Conservation (phyloP, 1,140 invertebrate genomes). For the Parasteatoda tepidariorum region DNA sequence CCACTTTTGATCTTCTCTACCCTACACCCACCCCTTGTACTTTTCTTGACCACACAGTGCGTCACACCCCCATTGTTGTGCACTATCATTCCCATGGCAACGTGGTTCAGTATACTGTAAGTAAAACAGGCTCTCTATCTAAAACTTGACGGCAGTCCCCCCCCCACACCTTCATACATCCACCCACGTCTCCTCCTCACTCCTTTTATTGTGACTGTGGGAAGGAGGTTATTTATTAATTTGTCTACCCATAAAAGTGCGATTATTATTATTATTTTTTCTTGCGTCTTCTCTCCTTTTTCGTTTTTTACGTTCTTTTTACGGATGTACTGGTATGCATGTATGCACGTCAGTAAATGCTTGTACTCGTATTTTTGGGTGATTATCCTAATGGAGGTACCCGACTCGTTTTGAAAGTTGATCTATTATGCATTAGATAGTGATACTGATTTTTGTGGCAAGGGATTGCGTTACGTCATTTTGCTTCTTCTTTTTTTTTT, state of each 20-base stretch:
- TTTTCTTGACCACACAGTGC: slow-evolving; percentile 26
- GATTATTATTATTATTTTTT: background rate
- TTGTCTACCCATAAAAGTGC: slow-evolving; percentile 37
- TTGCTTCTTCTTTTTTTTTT: background rate
- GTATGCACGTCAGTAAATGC: slow-evolving; percentile 1
- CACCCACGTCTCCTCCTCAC: background rate
- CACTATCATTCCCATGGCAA: slow-evolving; percentile 17
- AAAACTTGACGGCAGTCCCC: slow-evolving; percentile 8
- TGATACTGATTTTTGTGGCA: background rate
- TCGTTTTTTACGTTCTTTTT: background rate
- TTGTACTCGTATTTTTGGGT: background rate
- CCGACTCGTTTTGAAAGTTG: background rate
- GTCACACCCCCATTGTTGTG: slow-evolving; percentile 48
- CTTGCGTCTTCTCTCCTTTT: background rate
- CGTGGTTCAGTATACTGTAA: slow-evolving; percentile 53
- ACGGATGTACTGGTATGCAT: slow-evolving; percentile 31
- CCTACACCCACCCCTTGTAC: background rate
- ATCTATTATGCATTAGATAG: slow-evolving; percentile 4
- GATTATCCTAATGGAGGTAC: slow-evolving; percentile 41
- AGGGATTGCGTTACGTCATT: background rate
- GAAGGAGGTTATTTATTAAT: slow-evolving; percentile 55
- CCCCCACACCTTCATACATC: background rate
- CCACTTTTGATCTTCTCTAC: background rate
- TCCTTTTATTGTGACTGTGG: slow-evolving; percentile 24
- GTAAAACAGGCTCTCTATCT: slow-evolving; percentile 45